A percentile compares a stretch with the other conserved stretches of the same genome.
phyloP scores from a whole-genome alignment of 1,140 invertebrate species.

The Megathymus violae region DNA sequence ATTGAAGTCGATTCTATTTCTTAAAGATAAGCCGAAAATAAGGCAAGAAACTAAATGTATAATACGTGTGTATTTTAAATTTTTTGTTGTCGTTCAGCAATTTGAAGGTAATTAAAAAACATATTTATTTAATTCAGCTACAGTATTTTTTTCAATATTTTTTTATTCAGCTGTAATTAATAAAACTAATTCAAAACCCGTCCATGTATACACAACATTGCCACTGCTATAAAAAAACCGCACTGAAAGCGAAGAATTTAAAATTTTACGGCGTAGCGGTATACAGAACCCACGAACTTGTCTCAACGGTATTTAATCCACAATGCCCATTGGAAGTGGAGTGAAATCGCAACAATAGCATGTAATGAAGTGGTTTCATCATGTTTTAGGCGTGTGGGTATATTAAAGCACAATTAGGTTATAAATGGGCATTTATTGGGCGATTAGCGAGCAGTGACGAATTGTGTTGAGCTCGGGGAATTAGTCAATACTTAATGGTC shows the following conservation, averaged over 20 bases:
- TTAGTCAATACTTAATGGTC: too few species aligned
- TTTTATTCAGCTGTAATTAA: neutral
- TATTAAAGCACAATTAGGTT: constrained; percentile 74
- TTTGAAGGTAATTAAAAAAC: too few species aligned
- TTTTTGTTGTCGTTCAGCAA: too few species aligned
- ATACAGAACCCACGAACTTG: constrained; percentile 26
- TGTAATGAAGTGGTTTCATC: constrained; percentile 72
- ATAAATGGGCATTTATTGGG: constrained; percentile 67
- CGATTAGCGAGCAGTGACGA: too few species aligned
- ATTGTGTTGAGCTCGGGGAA: too few species aligned
- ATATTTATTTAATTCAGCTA: too few species aligned
- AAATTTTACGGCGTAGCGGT: too few species aligned
- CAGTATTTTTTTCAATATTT: too few species aligned
- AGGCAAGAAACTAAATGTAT: too few species aligned
- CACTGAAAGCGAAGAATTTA: constrained; percentile 23
- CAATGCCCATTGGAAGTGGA: constrained; percentile 63
- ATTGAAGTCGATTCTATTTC: too few species aligned
- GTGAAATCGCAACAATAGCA: constrained; percentile 65
- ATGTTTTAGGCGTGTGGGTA: constrained; percentile 62
- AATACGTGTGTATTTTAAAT: too few species aligned
- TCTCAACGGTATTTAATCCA: constrained; percentile 37
- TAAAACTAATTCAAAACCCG: neutral
- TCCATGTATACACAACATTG: constrained; percentile 7
- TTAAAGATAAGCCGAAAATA: too few species aligned
- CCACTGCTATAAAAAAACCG: constrained; percentile 15